Evolutionary conservation across 2,888 invertebrate genomes (phyloP), one percentile per base, ranked within the genome.

Genomic region (Lithophane socia): DNA sequence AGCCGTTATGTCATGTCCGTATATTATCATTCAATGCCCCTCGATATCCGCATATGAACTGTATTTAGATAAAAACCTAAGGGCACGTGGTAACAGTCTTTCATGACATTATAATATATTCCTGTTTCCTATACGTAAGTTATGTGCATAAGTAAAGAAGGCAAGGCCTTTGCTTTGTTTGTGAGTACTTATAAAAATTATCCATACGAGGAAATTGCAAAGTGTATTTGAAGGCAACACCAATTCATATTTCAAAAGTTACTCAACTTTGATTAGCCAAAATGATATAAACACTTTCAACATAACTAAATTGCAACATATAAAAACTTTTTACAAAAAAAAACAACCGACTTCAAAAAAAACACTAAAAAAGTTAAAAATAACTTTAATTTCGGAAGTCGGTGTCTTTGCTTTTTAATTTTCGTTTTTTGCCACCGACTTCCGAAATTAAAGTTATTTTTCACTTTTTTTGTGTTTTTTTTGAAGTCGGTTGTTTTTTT

Each of bases 1-100:
- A 73, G 18, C 58, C 54, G 54, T 64, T 68, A 54, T 52, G 9
- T 49, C 64, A 66, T 47, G 16, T n/a, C 12, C 24, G 12, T 60
- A 37, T 63, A 44, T 73, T 71, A 76, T 84, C 77, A 80, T 84
- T 72, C 64, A 73, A 69, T 77, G 73, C 68, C 58, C 68, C 37
- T 44, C 16, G 29, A 68, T 44, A 72, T 84, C 70, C 77, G 76
- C 76, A 42, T 72, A 12, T 4, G 37, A 68, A 77, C 56, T 16
- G 61, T 67, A 64, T 24, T 66, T 16, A 73, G 70, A 79, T 75
- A 66, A 77, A 21, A 2, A 37, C 37, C 1, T 21, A 24, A 66
- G n/a, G 16, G 29, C 63, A 63, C 54, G 42, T 70, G 47, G 58
- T 12, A 24, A 44, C 61, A 52, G 37, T 65, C 24, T 63, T 65